phyloP scores from a whole-genome alignment of 2,797 vertebrate genomes.

The Hapalemur alaotrensis region DNA sequence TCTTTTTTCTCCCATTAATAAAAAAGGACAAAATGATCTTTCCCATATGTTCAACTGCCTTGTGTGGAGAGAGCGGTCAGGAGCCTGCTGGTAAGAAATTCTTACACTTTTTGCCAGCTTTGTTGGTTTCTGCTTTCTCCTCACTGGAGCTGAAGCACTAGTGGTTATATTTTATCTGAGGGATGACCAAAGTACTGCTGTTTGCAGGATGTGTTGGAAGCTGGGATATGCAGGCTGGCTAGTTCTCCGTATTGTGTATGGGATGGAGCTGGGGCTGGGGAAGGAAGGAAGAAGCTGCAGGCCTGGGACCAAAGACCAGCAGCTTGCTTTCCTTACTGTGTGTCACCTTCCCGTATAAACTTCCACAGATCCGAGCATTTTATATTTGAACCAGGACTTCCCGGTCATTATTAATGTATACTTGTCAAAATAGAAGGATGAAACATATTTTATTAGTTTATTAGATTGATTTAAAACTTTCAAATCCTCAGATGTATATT shows the following conservation, averaged over 20 bases:
- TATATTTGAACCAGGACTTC: not conserved
- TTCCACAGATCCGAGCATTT: not conserved
- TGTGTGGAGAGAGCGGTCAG: not conserved
- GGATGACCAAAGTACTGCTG: too few relatives aligned
- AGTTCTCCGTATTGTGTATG: not conserved
- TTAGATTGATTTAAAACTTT: not conserved
- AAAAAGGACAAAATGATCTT: not conserved
- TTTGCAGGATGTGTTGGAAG: not conserved
- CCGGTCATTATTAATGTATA: not conserved
- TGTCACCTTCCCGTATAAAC: not conserved
- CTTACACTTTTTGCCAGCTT: not conserved
- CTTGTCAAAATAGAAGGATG: not conserved
- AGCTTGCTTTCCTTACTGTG: not conserved
- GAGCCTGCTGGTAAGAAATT: not conserved
- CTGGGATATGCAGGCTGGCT: not conserved
- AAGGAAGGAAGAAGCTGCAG: not conserved
- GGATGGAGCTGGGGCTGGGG: not conserved
- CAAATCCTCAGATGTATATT: not conserved
- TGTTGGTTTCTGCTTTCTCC: not conserved
- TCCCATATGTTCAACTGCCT: not conserved
- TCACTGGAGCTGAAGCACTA: not conserved
- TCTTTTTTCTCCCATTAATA: not conserved
- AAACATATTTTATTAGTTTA: not conserved
- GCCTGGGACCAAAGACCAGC: not conserved
- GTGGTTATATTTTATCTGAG: not conserved